phyloP scores from a whole-genome alignment of 2,797 vertebrate species.

The Oreortyx pictus region DNA sequence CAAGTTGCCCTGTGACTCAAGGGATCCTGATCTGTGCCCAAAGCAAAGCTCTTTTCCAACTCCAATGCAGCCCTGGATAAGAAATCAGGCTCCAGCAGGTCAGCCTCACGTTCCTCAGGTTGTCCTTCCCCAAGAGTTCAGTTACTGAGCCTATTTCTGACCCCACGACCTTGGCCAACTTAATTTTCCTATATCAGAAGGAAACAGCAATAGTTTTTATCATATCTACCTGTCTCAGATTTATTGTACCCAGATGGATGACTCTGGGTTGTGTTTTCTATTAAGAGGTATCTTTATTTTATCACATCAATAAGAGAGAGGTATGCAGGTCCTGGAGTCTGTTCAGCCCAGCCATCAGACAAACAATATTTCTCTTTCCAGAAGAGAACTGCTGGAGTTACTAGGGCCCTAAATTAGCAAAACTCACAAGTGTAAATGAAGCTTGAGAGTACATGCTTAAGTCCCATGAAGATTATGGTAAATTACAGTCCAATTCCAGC shows the following conservation, averaged over 20 bases:
- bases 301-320: constrained; percentile 18
- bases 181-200: constrained; percentile 30
- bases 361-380: constrained; percentile 17
- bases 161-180: not conserved
- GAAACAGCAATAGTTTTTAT: constrained; percentile 27
- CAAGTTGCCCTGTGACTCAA: rapidly evolving
- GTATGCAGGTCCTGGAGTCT: constrained; percentile 26
- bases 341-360: not conserved
- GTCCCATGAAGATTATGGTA: constrained; percentile 14
- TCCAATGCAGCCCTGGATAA: not conserved
- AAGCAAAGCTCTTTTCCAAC: not conserved
- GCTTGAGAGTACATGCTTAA: constrained; percentile 24
- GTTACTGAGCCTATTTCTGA: not conserved
- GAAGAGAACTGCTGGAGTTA: constrained; percentile 1
- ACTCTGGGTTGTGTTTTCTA: constrained; percentile 46
- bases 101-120: not conserved
- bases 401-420: constrained; percentile 20
- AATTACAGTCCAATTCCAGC: constrained; percentile 26
- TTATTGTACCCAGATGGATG: constrained; percentile 53
- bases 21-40: not conserved
- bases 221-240: constrained; percentile 46
- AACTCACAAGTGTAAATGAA: not conserved
- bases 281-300: constrained; percentile 46
- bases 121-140: not conserved
- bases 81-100: not conserved